Evolutionary conservation across 2,888 invertebrate genomes (phyloP).

Genomic region (Diadegma fenestrale): DNA sequence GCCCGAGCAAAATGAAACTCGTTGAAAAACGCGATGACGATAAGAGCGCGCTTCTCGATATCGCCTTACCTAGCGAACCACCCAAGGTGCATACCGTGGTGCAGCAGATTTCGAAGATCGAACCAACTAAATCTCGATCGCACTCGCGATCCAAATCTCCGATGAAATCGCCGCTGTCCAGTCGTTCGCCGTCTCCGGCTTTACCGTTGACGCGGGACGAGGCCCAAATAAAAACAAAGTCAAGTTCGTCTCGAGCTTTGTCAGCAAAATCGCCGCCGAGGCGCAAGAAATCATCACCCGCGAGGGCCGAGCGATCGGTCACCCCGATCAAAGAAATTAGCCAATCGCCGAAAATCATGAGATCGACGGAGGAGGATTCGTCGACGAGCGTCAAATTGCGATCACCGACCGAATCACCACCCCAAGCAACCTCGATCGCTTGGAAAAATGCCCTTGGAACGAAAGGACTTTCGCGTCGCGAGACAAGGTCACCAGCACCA

Average conservation of each 20-base stretch:
- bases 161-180: constrained; percentile 74
- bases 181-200: constrained; percentile 82
- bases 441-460: constrained; percentile 36
- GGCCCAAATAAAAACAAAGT: constrained; percentile 76
- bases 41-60: constrained; percentile 75
- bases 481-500: constrained; percentile 55
- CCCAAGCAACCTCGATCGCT: constrained; percentile 43
- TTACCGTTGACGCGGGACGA: constrained; percentile 81
- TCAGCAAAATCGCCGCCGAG: constrained; percentile 69
- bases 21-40: constrained; percentile 76
- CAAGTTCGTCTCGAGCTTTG: constrained; percentile 28
- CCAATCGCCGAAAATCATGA: constrained; percentile 18
- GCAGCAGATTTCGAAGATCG: constrained; percentile 43
- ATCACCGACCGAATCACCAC: constrained; percentile 77
- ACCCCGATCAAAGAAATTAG: constrained; percentile 24
- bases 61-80: constrained; percentile 82
- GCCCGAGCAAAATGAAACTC: constrained; percentile 79
- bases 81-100: constrained; percentile 72
- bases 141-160: constrained; percentile 31
- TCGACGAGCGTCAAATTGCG: constrained; percentile 71
- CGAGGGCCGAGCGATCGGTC: constrained; percentile 68
- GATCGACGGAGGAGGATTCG: constrained; percentile 64
- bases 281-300: constrained; percentile 61
- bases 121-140: constrained; percentile 42
- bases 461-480: constrained; percentile 4